A percentile compares a stretch with the other conserved stretches of the same genome.
Evolutionary conservation across 2,113 vertebrate genomes (phyloP).

Genomic region (Centropristis striata): DNA sequence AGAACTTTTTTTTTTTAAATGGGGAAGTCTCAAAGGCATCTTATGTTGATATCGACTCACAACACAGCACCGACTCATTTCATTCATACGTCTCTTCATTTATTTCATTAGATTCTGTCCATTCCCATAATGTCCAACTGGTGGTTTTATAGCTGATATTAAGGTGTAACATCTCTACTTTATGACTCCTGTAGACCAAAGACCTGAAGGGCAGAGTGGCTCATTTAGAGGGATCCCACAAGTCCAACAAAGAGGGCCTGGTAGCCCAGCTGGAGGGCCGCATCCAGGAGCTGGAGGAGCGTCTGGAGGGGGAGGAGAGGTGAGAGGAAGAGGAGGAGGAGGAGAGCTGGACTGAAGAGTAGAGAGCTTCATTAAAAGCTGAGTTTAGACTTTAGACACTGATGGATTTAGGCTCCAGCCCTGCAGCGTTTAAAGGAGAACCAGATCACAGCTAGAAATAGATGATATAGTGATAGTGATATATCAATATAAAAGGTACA

Average conservation of each 20-base stretch:
- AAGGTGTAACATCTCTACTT: too few relatives aligned
- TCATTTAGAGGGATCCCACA: slow-evolving; percentile 93
- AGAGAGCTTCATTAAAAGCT: slow-evolving; percentile 10
- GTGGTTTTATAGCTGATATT: too few relatives aligned
- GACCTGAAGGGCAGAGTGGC: slow-evolving; percentile 93
- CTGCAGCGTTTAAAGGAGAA: not conserved
- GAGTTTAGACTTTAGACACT: too few relatives aligned
- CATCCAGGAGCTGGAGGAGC: slow-evolving; percentile 93
- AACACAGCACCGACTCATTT: slow-evolving; percentile 46
- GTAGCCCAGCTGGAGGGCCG: slow-evolving; percentile 93
- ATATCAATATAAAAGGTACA: too few relatives aligned
- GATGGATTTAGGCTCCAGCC: not conserved
- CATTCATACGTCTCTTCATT: slow-evolving; percentile 57
- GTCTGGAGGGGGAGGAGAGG: slow-evolving; percentile 94
- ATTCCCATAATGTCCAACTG: slow-evolving; percentile 10
- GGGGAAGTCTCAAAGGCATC: too few relatives aligned
- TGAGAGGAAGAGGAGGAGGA: slow-evolving; percentile 67
- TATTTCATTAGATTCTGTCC: slow-evolving; percentile 40
- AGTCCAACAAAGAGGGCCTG: slow-evolving; percentile 93
- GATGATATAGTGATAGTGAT: too few relatives aligned
- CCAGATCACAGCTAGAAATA: not conserved
- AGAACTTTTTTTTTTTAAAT: too few relatives aligned
- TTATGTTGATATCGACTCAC: too few relatives aligned
- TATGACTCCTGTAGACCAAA: slow-evolving; percentile 87
- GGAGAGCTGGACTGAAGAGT: slow-evolving; percentile 3